Percentiles rank a stretch among this genome's conserved stretches.
phyloP scores from a whole-genome alignment of 2,797 vertebrate genomes.

The Coccyzus lansbergi region DNA sequence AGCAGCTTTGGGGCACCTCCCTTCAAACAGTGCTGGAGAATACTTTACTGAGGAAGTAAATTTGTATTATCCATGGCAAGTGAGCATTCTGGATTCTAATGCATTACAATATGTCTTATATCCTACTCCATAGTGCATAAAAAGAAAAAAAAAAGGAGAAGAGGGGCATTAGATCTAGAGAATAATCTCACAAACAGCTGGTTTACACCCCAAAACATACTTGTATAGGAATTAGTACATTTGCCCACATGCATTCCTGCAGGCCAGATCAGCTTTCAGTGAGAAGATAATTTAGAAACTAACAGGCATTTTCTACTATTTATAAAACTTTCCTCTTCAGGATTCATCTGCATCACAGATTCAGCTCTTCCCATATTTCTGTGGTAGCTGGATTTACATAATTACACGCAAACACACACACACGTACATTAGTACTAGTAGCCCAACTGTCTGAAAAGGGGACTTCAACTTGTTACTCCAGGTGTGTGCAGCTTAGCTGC shows the following conservation, averaged over 20 bases:
- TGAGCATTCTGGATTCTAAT: not conserved
- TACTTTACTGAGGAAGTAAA: not conserved
- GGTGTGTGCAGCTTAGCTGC: not conserved
- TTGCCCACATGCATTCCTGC: constrained; percentile 50
- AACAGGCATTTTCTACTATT: constrained; percentile 49
- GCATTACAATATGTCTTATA: not conserved
- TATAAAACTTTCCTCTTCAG: constrained; percentile 37
- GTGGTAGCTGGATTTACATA: not conserved
- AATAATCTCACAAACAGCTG: constrained; percentile 55
- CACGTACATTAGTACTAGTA: not conserved
- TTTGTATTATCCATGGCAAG: not conserved
- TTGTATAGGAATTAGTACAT: constrained; percentile 32
- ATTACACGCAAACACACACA: not conserved
- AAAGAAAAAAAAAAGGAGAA: not conserved
- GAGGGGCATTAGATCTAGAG: not conserved
- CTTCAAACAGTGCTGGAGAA: not conserved
- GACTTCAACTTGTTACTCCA: not conserved
- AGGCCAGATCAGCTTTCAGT: constrained; percentile 53
- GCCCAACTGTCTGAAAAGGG: not conserved
- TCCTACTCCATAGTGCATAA: not conserved
- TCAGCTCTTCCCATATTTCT: not conserved
- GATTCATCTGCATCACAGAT: not conserved
- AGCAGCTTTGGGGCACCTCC: not conserved
- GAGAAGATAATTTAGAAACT: constrained; percentile 36
- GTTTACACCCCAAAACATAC: constrained; percentile 18